Percentiles rank a stretch among this genome's conserved stretches.
Conservation (phyloP, 2,113 vertebrate genomes). For the Upupa epops region DNA sequence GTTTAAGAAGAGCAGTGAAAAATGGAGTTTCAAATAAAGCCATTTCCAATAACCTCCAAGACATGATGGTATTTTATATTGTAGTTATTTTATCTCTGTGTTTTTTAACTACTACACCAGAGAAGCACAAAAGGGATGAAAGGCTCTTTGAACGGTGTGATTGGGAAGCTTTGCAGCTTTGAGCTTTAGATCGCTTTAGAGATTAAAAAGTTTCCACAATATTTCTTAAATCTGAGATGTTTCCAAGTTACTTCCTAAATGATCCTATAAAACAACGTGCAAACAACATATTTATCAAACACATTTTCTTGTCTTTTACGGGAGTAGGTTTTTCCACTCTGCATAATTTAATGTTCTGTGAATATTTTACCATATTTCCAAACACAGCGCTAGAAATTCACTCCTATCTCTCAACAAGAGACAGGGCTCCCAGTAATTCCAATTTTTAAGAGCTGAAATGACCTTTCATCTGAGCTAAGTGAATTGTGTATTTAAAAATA, state of each 20-base stretch:
- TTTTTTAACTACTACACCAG: neutral
- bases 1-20: neutral
- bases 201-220: neutral
- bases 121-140: neutral
- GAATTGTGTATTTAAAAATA: neutral
- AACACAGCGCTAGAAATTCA: neutral
- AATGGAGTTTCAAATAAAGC: neutral
- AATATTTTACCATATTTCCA: conserved; percentile 8
- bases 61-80: neutral
- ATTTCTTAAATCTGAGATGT: neutral
- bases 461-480: neutral
- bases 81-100: neutral
- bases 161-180: neutral
- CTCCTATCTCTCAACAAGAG: neutral
- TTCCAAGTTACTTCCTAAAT: neutral
- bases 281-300: neutral
- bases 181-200: neutral
- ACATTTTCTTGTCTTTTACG: neutral
- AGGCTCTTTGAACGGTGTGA: neutral
- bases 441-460: conserved; percentile 7
- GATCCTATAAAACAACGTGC: neutral
- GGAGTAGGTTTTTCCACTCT: neutral
- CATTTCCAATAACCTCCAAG: neutral
- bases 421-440: neutral
- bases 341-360: neutral